These are phyloP conservation scores for Oppia nitens DNA, from an alignment of 1,140 invertebrate genomes.

Conservation along the genomic window DNA sequence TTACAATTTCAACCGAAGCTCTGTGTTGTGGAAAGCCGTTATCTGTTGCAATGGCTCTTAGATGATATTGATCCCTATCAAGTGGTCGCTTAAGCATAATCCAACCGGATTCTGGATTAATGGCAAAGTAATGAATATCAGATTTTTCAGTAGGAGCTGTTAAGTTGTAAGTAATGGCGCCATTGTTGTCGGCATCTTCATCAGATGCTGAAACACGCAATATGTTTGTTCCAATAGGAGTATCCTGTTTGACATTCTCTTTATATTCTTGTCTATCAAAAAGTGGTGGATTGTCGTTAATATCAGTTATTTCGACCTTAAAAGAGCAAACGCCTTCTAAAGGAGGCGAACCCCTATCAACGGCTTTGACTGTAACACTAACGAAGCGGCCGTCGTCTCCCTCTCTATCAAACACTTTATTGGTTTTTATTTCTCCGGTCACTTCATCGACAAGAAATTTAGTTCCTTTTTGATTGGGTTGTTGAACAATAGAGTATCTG, in stretches of 20 bases:
- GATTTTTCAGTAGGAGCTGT: slow-evolving; percentile 63
- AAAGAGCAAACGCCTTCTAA: slow-evolving; percentile 87
- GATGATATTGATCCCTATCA: slow-evolving; percentile 83
- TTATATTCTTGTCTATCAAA: slow-evolving; percentile 93
- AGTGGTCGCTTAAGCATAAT: slow-evolving; percentile 80
- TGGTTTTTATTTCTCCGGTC: slow-evolving; percentile 78
- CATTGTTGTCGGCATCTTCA: slow-evolving; percentile 88
- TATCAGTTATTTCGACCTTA: slow-evolving; percentile 75
- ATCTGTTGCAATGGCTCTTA: slow-evolving; percentile 82
- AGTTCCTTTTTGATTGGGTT: slow-evolving; percentile 86
- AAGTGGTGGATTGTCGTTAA: slow-evolving; percentile 77
- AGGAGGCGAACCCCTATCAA: slow-evolving; percentile 86
- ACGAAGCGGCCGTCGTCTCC: slow-evolving; percentile 90
- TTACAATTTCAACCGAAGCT: slow-evolving; percentile 84
- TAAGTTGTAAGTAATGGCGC: slow-evolving; percentile 44
- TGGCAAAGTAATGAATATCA: slow-evolving; percentile 83
- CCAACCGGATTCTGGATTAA: slow-evolving; percentile 88
- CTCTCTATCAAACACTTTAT: slow-evolving; percentile 88
- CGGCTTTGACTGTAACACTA: slow-evolving; percentile 84
- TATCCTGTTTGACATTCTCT: slow-evolving; percentile 90
- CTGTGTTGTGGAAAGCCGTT: slow-evolving; percentile 64
- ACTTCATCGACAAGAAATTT: slow-evolving; percentile 89
- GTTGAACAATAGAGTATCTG: slow-evolving; percentile 87
- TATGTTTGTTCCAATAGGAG: slow-evolving; percentile 83
- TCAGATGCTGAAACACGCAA: slow-evolving; percentile 80